Conservation (phyloP, 2,888 invertebrate species). For the Yponomeuta cagnagella region DNA sequence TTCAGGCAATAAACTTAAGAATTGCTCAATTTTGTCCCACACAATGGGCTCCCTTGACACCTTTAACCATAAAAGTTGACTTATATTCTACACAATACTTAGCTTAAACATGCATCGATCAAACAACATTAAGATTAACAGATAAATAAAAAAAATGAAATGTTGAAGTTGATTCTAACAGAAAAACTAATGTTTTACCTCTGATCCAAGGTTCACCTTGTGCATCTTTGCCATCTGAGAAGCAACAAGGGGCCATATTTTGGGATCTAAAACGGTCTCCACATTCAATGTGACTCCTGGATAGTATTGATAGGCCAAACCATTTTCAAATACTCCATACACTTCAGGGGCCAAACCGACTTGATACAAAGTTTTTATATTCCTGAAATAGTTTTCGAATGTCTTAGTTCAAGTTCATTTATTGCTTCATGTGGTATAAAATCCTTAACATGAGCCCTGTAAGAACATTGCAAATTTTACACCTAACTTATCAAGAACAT, state of each 20-base stretch:
- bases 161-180: neutral
- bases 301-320: constrained; percentile 91
- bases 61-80: constrained; percentile 36
- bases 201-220: constrained; percentile 65
- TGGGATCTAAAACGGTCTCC: constrained; percentile 77
- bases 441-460: neutral
- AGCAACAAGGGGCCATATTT: constrained; percentile 85
- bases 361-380: constrained; percentile 71
- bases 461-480: neutral
- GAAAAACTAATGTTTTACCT: constrained; percentile 33
- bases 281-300: constrained; percentile 86
- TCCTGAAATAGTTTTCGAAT: constrained; percentile 34
- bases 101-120: neutral
- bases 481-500: neutral
- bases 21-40: constrained; percentile 86
- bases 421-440: neutral
- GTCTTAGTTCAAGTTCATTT: neutral
- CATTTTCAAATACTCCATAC: constrained; percentile 95
- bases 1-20: constrained; percentile 84
- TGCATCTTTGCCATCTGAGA: constrained; percentile 90
- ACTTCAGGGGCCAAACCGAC: constrained; percentile 89
- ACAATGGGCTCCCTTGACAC: constrained; percentile 77
- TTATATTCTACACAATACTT: neutral
- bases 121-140: too few relatives aligned
- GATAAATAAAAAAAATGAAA: too few relatives aligned